Evolutionary conservation across 2,888 invertebrate genomes (phyloP).

Genomic region (Agonopterix alstromeriana): DNA sequence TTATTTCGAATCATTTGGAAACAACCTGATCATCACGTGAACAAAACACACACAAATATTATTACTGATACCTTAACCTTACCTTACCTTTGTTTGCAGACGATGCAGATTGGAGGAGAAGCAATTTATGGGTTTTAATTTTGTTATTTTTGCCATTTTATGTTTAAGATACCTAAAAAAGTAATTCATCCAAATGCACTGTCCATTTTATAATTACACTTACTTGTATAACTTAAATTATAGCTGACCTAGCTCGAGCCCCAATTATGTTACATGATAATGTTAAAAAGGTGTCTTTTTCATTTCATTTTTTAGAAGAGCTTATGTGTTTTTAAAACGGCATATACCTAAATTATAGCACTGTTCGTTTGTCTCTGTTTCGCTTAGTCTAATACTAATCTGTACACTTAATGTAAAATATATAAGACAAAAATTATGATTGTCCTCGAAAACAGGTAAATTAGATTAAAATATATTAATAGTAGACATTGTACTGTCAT

Average conservation of each 20-base stretch:
- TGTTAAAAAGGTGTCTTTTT: too few relatives aligned
- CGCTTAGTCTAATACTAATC: too few relatives aligned
- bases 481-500: slow-evolving; percentile 31
- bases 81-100: slow-evolving; percentile 38
- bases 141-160: slow-evolving; percentile 30
- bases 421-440: slow-evolving; percentile 9
- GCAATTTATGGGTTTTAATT: slow-evolving; percentile 34
- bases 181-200: slow-evolving; percentile 10
- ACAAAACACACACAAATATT: not conserved
- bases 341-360: too few relatives aligned
- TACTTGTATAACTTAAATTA: not conserved
- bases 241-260: not conserved
- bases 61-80: slow-evolving; percentile 4
- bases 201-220: slow-evolving; percentile 18
- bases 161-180: slow-evolving; percentile 19
- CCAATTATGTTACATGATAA: not conserved
- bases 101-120: slow-evolving; percentile 53
- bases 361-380: too few relatives aligned
- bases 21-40: not conserved
- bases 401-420: too few relatives aligned
- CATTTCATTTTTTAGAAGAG: too few relatives aligned
- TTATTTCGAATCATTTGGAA: too few relatives aligned
- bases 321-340: too few relatives aligned
- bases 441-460: slow-evolving; percentile 53
- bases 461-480: slow-evolving; percentile 37